phyloP scores from a whole-genome alignment of 2,797 vertebrate genomes.

The Clarias laeviceps region DNA sequence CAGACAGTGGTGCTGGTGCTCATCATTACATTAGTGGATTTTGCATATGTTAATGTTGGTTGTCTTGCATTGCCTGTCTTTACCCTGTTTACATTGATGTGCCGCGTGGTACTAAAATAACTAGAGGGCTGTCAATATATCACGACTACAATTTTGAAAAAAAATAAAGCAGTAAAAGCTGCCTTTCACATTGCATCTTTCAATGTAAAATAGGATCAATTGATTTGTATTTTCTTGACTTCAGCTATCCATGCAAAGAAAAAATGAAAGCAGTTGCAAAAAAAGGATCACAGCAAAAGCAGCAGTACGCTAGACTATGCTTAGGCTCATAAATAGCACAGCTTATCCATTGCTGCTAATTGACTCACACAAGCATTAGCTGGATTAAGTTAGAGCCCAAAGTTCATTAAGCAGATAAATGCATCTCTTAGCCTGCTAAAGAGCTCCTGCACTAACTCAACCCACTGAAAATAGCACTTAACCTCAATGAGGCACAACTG shows the following conservation, averaged over 20 bases:
- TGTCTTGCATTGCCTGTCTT: background rate
- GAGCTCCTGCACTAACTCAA: slow-evolving; percentile 70
- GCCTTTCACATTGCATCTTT: background rate
- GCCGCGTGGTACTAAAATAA: background rate
- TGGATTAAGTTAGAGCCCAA: slow-evolving; percentile 84
- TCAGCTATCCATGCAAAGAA: background rate
- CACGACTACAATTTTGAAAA: background rate
- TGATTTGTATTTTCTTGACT: background rate
- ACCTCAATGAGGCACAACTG: slow-evolving; percentile 54
- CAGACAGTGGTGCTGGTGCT: slow-evolving; percentile 34
- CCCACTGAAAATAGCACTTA: slow-evolving; percentile 66
- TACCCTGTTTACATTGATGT: background rate
- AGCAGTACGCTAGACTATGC: slow-evolving; percentile 60
- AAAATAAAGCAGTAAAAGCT: background rate
- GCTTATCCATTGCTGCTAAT: slow-evolving; percentile 80
- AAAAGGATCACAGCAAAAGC: slow-evolving; percentile 43
- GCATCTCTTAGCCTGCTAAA: slow-evolving; percentile 79
- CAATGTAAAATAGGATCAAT: background rate
- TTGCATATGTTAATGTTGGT: slow-evolving; percentile 32
- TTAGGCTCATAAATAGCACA: slow-evolving; percentile 76
- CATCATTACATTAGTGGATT: slow-evolving; percentile 33
- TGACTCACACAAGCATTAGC: slow-evolving; percentile 85
- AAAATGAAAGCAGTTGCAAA: slow-evolving; percentile 6
- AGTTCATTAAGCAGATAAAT: slow-evolving; percentile 86
- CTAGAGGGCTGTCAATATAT: background rate